phyloP scores from a whole-genome alignment of 2,888 invertebrate genomes.

The Iselma pallidipennis region DNA sequence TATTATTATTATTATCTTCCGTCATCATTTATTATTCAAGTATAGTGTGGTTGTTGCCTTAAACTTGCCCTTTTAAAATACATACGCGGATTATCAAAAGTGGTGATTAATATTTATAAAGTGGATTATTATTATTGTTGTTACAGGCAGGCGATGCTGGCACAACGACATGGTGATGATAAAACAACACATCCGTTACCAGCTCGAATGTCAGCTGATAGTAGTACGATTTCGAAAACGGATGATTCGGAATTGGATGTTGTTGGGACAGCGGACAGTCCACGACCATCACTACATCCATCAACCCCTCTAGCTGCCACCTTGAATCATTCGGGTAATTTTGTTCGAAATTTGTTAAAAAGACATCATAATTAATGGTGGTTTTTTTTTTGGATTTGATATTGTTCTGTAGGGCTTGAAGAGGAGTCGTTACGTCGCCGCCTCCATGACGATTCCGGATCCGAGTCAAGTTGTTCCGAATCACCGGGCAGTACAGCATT shows the following conservation, averaged over 20 bases:
- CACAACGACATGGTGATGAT: conserved; percentile 61
- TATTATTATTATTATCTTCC: background rate
- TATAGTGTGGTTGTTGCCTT: background rate
- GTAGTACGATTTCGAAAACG: conserved; percentile 64
- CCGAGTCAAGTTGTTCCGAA: conserved; percentile 75
- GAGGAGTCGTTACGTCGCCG: conserved; percentile 59
- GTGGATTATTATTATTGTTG: conserved; percentile 36
- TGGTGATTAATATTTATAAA: too few relatives aligned
- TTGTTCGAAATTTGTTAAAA: too few relatives aligned
- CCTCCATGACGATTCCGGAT: conserved; percentile 68
- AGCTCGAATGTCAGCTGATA: conserved; percentile 56
- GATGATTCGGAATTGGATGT: conserved; percentile 90
- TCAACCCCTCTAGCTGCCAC: conserved; percentile 48
- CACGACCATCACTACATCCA: conserved; percentile 65
- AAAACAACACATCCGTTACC: conserved; percentile 58
- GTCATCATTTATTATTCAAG: too few relatives aligned
- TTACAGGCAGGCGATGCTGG: conserved; percentile 76
- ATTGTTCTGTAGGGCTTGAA: conserved; percentile 62
- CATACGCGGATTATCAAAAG: too few relatives aligned
- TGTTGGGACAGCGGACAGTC: conserved; percentile 84
- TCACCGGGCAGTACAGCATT: conserved; percentile 57
- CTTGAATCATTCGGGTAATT: conserved; percentile 48
- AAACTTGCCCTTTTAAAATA: background rate
- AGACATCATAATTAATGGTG: too few relatives aligned
- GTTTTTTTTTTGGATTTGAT: conserved; percentile 5